Percentiles rank a stretch among this genome's conserved stretches.
Conservation (phyloP, 2,888 invertebrate genomes). For the Rapana venosa region DNA sequence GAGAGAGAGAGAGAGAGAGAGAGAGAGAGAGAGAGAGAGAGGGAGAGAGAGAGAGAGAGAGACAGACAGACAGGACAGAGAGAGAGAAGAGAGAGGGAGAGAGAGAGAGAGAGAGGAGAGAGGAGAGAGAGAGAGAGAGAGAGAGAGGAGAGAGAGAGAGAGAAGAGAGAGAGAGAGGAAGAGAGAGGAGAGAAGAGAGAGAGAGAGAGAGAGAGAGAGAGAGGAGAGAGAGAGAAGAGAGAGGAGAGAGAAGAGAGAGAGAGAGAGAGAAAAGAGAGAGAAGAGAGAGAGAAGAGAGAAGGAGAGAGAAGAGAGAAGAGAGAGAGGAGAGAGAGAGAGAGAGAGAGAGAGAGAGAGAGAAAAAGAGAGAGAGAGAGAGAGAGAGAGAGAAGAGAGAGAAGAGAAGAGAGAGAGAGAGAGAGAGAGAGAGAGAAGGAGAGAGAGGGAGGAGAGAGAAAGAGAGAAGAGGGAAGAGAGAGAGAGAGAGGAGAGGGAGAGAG, state of each 20-base stretch:
- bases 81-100: too few relatives aligned
- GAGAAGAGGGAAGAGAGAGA: not conserved
- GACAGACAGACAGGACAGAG: too few relatives aligned
- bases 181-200: too few relatives aligned
- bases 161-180: too few relatives aligned
- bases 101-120: too few relatives aligned
- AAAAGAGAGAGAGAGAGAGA: not conserved
- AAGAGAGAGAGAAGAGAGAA: too few relatives aligned
- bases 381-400: not conserved
- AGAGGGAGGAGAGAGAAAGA: slow-evolving; percentile 8
- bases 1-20: slow-evolving; percentile 12
- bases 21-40: not conserved
- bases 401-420: not conserved
- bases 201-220: not conserved
- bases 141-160: too few relatives aligned
- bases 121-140: too few relatives aligned
- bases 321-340: not conserved
- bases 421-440: not conserved
- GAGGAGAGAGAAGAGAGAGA: too few relatives aligned
- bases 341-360: not conserved
- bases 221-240: not conserved
- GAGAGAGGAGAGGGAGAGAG: not conserved
- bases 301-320: too few relatives aligned
- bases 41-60: not conserved
- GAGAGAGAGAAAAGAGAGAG: too few relatives aligned